A percentile compares a stretch with the other conserved stretches of the same genome.
Evolutionary conservation across 2,797 vertebrate genomes (phyloP).

Genomic region (Periophthalmus magnuspinnatus): DNA sequence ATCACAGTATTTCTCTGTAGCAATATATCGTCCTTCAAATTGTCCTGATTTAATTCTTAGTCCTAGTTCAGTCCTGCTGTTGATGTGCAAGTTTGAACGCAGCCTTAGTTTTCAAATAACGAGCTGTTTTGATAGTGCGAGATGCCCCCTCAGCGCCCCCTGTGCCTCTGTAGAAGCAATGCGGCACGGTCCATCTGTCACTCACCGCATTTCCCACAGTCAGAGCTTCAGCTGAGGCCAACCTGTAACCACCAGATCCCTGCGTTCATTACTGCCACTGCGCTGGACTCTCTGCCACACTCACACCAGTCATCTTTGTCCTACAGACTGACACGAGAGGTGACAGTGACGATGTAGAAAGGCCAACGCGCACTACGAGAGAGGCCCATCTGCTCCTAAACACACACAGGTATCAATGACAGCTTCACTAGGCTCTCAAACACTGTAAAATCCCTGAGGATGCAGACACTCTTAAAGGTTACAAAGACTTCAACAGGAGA

Average conservation of each 20-base stretch:
- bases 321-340: slow-evolving; percentile 11
- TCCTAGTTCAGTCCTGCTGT: background rate
- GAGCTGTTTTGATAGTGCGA: slow-evolving; percentile 7
- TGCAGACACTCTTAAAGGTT: background rate
- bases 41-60: background rate
- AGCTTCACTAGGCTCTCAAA: background rate
- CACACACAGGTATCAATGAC: slow-evolving; percentile 7
- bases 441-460: background rate
- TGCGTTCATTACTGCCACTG: slow-evolving; percentile 36
- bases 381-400: slow-evolving; percentile 23
- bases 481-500: background rate
- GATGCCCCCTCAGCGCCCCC: slow-evolving; percentile 6
- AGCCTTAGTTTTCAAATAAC: background rate
- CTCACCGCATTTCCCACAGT: slow-evolving; percentile 29
- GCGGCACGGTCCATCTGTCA: slow-evolving; percentile 41
- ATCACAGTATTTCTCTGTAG: too few relatives aligned
- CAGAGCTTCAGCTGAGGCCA: slow-evolving; percentile 20
- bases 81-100: background rate
- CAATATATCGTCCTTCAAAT: too few relatives aligned
- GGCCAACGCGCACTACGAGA: slow-evolving; percentile 20
- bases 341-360: slow-evolving; percentile 20
- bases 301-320: slow-evolving; percentile 15
- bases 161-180: slow-evolving; percentile 20
- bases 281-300: slow-evolving; percentile 11
- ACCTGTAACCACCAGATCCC: slow-evolving; percentile 30